Evolutionary conservation across 1,140 invertebrate species (phyloP).

Genomic region (Atta colombica): DNA sequence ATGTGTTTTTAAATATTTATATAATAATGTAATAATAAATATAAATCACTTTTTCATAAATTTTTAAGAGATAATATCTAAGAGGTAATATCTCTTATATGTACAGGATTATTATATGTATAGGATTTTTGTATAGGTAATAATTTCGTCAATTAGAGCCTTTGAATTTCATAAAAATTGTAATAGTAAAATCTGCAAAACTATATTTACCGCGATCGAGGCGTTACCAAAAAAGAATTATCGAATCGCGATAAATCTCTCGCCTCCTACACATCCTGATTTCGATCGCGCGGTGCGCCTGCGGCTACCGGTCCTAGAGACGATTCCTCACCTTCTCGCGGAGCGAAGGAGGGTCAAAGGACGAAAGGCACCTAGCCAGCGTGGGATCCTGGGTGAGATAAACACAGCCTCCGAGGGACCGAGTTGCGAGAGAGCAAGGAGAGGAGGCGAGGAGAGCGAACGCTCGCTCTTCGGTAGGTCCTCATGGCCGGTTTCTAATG

Average conservation of each 20-base stretch:
- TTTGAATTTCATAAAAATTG: conserved; percentile 2
- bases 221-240: conserved; percentile 51
- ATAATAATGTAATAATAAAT: neutral
- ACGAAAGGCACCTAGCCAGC: conserved; percentile 76
- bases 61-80: neutral
- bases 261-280: conserved; percentile 46
- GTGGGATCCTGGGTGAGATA: conserved; percentile 75
- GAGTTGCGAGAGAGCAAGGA: conserved; percentile 57
- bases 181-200: neutral
- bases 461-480: conserved; percentile 64
- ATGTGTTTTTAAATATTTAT: neutral
- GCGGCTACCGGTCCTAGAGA: conserved; percentile 62
- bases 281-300: conserved; percentile 68
- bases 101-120: neutral
- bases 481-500: conserved; percentile 76
- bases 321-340: conserved; percentile 54
- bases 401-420: conserved; percentile 63
- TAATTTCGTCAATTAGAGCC: neutral
- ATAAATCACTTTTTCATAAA: neutral
- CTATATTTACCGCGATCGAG: conserved; percentile 5
- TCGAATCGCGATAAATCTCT: conserved; percentile 72
- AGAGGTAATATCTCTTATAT: neutral
- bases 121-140: neutral
- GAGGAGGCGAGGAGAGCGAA: conserved; percentile 37
- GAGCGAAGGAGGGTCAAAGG: conserved; percentile 69